phyloP scores from a whole-genome alignment of 2,113 vertebrate species.

The Labeo catla region DNA sequence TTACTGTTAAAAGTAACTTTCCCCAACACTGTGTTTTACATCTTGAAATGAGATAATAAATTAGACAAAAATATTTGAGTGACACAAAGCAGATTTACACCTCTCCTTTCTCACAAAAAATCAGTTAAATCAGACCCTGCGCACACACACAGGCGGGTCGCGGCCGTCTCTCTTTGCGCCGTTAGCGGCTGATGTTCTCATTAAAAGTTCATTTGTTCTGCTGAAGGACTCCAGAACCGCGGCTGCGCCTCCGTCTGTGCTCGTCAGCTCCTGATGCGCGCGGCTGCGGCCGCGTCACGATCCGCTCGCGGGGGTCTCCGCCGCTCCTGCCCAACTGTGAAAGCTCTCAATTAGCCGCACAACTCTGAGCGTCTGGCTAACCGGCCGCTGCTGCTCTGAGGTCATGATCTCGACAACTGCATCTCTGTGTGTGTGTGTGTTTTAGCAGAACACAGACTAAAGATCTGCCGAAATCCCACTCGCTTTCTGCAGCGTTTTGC shows the following conservation, averaged over 20 bases:
- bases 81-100: neutral
- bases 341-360: slow-evolving; percentile 85
- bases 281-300: slow-evolving; percentile 84
- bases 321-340: slow-evolving; percentile 85
- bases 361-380: slow-evolving; percentile 83
- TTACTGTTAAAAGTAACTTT: too few relatives aligned
- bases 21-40: too few relatives aligned
- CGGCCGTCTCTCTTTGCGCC: slow-evolving; percentile 76
- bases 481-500: neutral
- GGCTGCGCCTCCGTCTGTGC: slow-evolving; percentile 72
- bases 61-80: neutral
- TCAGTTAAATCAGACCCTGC: neutral
- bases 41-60: too few relatives aligned
- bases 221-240: slow-evolving; percentile 75
- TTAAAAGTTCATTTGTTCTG: slow-evolving; percentile 84
- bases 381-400: slow-evolving; percentile 70
- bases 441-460: too few relatives aligned
- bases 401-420: slow-evolving; percentile 78
- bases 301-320: slow-evolving; percentile 81
- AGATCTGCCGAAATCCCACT: neutral
- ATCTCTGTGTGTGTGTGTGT: slow-evolving; percentile 46
- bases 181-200: slow-evolving; percentile 78
- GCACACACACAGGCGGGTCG: slow-evolving; percentile 74
- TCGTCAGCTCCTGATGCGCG: slow-evolving; percentile 82
- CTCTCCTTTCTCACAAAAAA: neutral